Base-by-base conservation (phyloP, 2,113 vertebrate species). In the Cyanoramphus novaezelandiae region DNA sequence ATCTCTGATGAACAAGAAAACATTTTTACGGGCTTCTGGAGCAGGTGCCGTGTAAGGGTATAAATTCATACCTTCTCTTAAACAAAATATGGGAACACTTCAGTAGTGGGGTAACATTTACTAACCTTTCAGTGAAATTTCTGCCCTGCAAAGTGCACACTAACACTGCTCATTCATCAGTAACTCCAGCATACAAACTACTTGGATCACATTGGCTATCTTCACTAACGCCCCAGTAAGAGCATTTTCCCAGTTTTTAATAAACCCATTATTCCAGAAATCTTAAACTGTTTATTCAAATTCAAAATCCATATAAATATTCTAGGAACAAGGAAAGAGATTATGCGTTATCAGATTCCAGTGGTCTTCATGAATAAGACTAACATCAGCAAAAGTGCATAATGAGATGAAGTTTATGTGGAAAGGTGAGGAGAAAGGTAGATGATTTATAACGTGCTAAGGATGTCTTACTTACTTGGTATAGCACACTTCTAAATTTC, bases 251-350 rank as follows among this genome's bases (percentile, higher is more conserved):
- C 50, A 82, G 53, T 72, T 82, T 82, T 89, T 59, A 35, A 35
- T 24, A 35, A 59, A 59, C 57, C 21, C 21, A 16, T 35, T 35
- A 59, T 59, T 59, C 57, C 57, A 59, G 33, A n/a, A 59, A 59
- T 59, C 57, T 59, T 59, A 59, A 59, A 9, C 21, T 64, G 24
- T 78, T 72, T 90, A 82, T 82, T 89, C 60, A 91, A 94, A 96
- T 78, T 90, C 52, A 92, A 86, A 94, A 90, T 88, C 15, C 47
- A 75, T 24, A 53, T 70, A 83, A 85, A 93, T 90, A 92, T 57
- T 64, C 47, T n/a, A 92, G 50, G 68, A 44, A 92, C 57, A 75
- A 79, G 37, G 67, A 63, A 86, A 91, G 25, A 93, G 7, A 17
- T 62, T 80, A 69, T 11, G 25, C 2, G 0, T 82, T 64, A 92